phyloP scores from a whole-genome alignment of 2,113 vertebrate genomes.

The Gnathonemus echidnorhynchus region DNA sequence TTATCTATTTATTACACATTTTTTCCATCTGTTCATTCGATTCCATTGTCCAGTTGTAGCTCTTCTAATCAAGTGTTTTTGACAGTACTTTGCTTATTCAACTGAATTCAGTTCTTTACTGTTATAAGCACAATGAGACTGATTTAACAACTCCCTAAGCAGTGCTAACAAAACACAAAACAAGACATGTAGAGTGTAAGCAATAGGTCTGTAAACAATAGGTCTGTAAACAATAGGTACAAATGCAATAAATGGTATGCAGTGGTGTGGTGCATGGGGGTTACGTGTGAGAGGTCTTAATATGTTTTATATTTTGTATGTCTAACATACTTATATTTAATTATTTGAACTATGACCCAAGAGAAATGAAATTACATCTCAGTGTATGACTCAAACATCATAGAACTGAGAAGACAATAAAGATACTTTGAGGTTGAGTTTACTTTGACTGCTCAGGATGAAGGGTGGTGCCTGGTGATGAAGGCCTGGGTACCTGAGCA shows the following conservation, averaged over 20 bases:
- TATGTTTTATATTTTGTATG: neutral
- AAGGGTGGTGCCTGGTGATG: neutral
- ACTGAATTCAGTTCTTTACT: neutral
- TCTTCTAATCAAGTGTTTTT: neutral
- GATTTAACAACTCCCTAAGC: neutral
- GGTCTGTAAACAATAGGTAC: neutral
- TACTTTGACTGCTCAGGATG: neutral
- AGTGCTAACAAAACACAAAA: neutral
- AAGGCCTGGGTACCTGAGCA: slow-evolving; percentile 74
- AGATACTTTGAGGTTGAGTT: neutral
- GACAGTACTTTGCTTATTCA: neutral
- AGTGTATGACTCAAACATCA: neutral
- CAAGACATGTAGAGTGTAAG: neutral
- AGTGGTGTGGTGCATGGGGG: neutral
- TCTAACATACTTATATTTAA: neutral
- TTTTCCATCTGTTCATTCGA: neutral
- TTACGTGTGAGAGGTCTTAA: neutral
- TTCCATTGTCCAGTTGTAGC: neutral
- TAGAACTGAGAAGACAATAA: neutral
- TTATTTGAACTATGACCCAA: neutral
- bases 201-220: neutral
- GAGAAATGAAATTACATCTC: neutral
- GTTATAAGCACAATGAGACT: neutral
- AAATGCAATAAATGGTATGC: neutral
- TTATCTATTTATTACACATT: neutral